Evolutionary conservation across 2,113 vertebrate genomes (phyloP).

Genomic region (Tyto alba): DNA sequence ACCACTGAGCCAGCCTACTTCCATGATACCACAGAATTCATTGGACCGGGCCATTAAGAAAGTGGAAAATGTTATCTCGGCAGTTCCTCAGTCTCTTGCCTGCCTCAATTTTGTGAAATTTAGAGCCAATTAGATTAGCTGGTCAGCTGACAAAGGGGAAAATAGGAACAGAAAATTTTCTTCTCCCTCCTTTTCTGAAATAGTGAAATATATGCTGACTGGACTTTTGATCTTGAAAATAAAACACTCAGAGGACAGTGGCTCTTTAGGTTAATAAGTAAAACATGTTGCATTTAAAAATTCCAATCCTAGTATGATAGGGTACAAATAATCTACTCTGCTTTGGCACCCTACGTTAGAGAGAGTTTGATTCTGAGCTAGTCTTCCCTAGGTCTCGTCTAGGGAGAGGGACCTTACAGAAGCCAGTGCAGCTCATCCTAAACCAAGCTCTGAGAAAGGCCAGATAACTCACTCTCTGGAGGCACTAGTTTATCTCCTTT

Average conservation of each 20-base stretch:
- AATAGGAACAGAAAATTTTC: not conserved
- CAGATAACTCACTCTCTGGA: not conserved
- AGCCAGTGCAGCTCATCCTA: not conserved
- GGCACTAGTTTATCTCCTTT: not conserved
- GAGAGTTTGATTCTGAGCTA: not conserved
- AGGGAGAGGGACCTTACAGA: not conserved
- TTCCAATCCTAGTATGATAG: not conserved
- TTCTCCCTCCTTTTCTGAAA: not conserved
- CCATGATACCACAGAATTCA: not conserved
- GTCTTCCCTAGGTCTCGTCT: not conserved
- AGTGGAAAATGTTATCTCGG: not conserved
- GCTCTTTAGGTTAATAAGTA: not conserved
- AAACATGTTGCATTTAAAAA: not conserved
- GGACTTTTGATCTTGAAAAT: not conserved
- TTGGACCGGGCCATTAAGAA: not conserved
- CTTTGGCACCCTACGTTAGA: not conserved
- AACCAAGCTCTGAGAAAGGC: not conserved
- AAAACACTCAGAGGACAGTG: not conserved
- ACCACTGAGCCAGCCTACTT: not conserved
- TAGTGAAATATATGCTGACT: not conserved
- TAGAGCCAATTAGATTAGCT: accelerated
- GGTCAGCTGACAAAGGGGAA: not conserved
- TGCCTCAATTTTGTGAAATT: not conserved
- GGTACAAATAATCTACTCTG: not conserved
- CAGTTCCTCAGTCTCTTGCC: not conserved